Evolutionary conservation across 2,888 invertebrate genomes (phyloP).

Genomic region (Octonoba sinensis): DNA sequence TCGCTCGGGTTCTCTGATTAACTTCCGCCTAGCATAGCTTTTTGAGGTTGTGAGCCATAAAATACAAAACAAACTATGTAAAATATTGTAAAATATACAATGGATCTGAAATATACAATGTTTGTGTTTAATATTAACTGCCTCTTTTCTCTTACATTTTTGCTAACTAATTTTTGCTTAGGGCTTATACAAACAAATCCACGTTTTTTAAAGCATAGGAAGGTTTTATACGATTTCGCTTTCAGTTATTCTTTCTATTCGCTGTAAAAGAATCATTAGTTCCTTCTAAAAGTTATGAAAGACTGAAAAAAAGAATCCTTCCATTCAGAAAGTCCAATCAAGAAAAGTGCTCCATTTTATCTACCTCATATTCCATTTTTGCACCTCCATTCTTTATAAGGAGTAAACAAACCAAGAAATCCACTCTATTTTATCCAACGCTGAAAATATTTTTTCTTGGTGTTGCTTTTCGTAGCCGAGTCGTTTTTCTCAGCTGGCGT

Average conservation of each 20-base stretch:
- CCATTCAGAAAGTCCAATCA: constrained; percentile 31
- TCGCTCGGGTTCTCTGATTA: no score
- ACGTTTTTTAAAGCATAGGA: no score
- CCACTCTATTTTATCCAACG: constrained; percentile 17
- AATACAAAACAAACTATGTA: no score
- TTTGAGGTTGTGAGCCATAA: no score
- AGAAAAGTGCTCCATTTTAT: constrained; percentile 45
- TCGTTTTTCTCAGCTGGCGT: not conserved
- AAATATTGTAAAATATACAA: no score
- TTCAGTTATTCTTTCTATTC: not conserved
- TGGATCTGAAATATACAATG: no score
- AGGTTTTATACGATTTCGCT: no score
- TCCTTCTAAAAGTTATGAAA: not conserved
- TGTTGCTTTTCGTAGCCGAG: not conserved
- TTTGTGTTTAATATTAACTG: no score
- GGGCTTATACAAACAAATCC: no score
- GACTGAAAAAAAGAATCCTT: not conserved
- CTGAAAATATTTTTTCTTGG: constrained; percentile 4
- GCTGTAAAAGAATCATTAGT: not conserved
- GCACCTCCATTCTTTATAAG: constrained; percentile 17
- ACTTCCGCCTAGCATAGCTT: no score
- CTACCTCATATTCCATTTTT: constrained; percentile 38
- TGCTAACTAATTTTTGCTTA: no score
- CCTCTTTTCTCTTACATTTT: no score
- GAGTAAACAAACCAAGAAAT: constrained; percentile 50